A percentile compares a stretch with the other conserved stretches of the same genome.
Conservation (phyloP, 2,797 vertebrate genomes). For the Malacoctenus gilli region DNA sequence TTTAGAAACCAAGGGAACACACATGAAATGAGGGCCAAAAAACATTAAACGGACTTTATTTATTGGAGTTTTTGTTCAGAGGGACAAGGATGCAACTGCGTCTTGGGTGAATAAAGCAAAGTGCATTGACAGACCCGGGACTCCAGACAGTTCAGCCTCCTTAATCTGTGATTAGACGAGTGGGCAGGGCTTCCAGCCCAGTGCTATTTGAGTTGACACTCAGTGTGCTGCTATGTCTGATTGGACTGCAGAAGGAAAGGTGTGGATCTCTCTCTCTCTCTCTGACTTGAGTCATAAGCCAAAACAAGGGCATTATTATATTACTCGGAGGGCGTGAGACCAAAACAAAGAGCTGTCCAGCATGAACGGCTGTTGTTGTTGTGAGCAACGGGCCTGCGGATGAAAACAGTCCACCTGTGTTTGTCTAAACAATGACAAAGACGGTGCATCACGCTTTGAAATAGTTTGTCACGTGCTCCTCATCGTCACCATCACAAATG, state of each 20-base stretch:
- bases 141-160: slow-evolving; percentile 52
- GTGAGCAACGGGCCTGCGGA: background rate
- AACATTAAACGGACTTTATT: no score
- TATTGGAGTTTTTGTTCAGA: no score
- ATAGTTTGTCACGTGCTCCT: slow-evolving; percentile 40
- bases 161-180: slow-evolving; percentile 71
- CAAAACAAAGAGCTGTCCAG: background rate
- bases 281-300: background rate
- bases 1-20: no score
- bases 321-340: no score
- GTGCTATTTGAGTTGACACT: slow-evolving; percentile 38
- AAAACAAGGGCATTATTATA: background rate
- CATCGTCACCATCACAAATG: slow-evolving; percentile 48
- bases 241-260: slow-evolving; percentile 4
- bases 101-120: slow-evolving; percentile 21
- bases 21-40: no score
- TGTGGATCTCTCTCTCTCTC: slow-evolving; percentile 14
- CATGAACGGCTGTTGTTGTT: background rate
- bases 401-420: background rate
- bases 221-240: slow-evolving; percentile 20
- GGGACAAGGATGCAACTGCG: background rate
- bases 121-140: slow-evolving; percentile 17
- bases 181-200: slow-evolving; percentile 31
- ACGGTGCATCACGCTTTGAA: slow-evolving; percentile 44
- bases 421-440: slow-evolving; percentile 21